A percentile compares a stretch with the other conserved stretches of the same genome.
Evolutionary conservation across 2,113 vertebrate species (phyloP).

Genomic region (Vanacampus margaritifer): DNA sequence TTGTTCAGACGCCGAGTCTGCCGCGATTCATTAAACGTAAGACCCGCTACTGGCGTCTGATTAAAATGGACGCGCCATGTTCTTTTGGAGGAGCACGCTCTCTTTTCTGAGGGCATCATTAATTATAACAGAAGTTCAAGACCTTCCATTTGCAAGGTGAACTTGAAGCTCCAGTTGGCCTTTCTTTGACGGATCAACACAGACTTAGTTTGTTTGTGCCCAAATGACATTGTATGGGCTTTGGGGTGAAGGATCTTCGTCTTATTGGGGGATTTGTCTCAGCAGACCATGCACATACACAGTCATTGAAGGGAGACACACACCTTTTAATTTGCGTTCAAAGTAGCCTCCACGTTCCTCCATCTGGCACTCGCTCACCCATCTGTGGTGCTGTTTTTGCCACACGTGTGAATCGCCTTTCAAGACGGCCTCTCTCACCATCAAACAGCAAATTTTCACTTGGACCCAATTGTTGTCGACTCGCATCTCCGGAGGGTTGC

Average conservation of each 20-base stretch:
- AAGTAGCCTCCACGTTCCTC: slow-evolving; percentile 41
- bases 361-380: slow-evolving; percentile 32
- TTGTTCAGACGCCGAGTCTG: not conserved
- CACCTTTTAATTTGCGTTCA: slow-evolving; percentile 63
- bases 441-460: slow-evolving; percentile 9
- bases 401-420: slow-evolving; percentile 7
- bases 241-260: slow-evolving; percentile 10
- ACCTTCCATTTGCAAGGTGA: not conserved
- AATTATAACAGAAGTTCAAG: not conserved
- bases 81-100: slow-evolving; percentile 10
- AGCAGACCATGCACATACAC: slow-evolving; percentile 11
- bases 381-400: slow-evolving; percentile 35
- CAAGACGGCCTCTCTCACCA: slow-evolving; percentile 6
- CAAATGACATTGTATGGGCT: slow-evolving; percentile 12
- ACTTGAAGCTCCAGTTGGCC: not conserved
- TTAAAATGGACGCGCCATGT: not conserved
- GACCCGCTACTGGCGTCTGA: not conserved
- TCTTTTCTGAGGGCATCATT: not conserved
- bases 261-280: not conserved
- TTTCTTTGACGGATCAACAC: not conserved
- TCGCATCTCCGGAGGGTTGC: not conserved
- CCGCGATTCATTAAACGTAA: not conserved
- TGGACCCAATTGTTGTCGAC: not conserved
- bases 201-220: not conserved
- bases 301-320: slow-evolving; percentile 57